Evolutionary conservation across 1,140 invertebrate species (phyloP), one percentile per base, ranked within the genome.

Genomic region (Stegodyphus mimosarum): DNA sequence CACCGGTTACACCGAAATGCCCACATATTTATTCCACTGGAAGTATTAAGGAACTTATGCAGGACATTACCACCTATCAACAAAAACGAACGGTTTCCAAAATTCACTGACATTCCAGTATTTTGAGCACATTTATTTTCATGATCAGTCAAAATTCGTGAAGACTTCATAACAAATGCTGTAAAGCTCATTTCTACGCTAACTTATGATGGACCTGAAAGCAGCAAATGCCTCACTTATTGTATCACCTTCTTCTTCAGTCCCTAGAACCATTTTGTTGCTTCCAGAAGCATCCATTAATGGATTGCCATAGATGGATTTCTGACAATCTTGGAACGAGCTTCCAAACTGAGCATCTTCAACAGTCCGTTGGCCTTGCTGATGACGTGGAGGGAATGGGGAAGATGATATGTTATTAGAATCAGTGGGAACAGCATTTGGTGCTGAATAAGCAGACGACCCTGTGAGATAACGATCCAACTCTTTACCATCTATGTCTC

Each of bases 191-290:
- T 33, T 33, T 11, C 7, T 53, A 17, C 18, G 71, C 51, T 85
- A 85, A 72, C 83, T 85, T 6, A 85, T 85, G 10, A 85, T 77
- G 52, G 73, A 77, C 13, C 83, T 77, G n/a, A 85, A 51, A 50
- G 83, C 83, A 64, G 83, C 83, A 48, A 77, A 85, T 3, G 83
- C 74, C 67, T 77, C 83, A 49, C 73, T 85, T 74, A 85, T 85
- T 5, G 83, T 77, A 52, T 77, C 74, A 1, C 83, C 83, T 63
- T 85, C 73, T 63, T 85, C 74, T 13, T 53, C 73, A n/a, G 51
- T 18, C 7, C 50, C 60, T 4, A 75, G 50, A 48, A 18, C 6
- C 50, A 83, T 13, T 69, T 75, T 83, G 52, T 76, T 83, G 7
- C 69, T 71, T 18, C 71, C 13, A 13, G 69, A 9, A 71, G 33